Conservation (phyloP, 1,140 invertebrate species). For the Hycleus cichorii region DNA sequence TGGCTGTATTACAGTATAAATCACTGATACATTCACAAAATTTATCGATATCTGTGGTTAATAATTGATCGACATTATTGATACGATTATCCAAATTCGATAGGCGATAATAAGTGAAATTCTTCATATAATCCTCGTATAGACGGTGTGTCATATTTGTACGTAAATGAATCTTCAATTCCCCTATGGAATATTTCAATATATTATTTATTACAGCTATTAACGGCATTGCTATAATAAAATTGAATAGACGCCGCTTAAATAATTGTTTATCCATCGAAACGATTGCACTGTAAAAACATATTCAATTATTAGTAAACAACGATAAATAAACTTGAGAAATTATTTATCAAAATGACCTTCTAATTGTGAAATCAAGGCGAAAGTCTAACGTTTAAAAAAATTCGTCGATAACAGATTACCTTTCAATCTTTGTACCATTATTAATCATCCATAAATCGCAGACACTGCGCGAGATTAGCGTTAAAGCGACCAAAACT, state of each 20-base stretch:
- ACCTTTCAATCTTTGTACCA: conserved; percentile 89
- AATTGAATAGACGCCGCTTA: conserved; percentile 64
- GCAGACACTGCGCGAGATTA: conserved; percentile 84
- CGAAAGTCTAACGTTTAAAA: background rate
- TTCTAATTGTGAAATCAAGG: too few relatives aligned
- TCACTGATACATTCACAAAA: conserved; percentile 94
- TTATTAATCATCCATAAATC: conserved; percentile 97
- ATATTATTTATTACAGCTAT: conserved; percentile 88
- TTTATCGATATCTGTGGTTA: conserved; percentile 95
- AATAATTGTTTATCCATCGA: conserved; percentile 74
- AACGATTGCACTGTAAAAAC: conserved; percentile 79
- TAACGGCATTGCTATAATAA: conserved; percentile 74
- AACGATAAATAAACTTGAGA: too few relatives aligned
- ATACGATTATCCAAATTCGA: conserved; percentile 91
- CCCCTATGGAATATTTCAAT: conserved; percentile 88
- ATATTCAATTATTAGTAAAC: conserved; percentile 12
- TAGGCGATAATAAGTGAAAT: conserved; percentile 97
- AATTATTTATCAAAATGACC: too few relatives aligned
- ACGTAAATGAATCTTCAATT: conserved; percentile 84
- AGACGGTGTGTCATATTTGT: conserved; percentile 82
- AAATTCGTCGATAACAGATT: conserved; percentile 16
- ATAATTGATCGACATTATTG: conserved; percentile 90
- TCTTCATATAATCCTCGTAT: conserved; percentile 89
- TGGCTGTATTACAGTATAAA: conserved; percentile 95
- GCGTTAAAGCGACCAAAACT: conserved; percentile 67